Percentiles rank a stretch among this genome's conserved stretches.
Conservation (phyloP, 2,113 vertebrate genomes). For the Passer montanus region DNA sequence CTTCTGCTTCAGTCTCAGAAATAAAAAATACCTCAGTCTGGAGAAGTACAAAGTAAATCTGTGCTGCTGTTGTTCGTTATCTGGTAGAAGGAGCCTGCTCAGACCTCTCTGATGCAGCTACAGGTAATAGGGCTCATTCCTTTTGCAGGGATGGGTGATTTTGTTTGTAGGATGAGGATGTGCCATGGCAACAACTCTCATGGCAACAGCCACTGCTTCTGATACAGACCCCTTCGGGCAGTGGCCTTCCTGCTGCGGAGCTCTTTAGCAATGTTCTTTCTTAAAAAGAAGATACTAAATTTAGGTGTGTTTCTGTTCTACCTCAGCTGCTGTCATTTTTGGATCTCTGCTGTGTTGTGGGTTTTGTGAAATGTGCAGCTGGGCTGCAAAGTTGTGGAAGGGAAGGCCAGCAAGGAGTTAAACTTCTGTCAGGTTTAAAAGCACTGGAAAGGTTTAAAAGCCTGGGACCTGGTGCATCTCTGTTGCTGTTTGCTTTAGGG, state of each 20-base stretch:
- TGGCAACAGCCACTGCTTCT: slow-evolving; percentile 69
- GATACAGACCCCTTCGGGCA: slow-evolving; percentile 21
- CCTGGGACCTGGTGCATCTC: neutral
- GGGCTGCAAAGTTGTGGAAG: neutral
- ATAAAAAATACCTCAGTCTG: neutral
- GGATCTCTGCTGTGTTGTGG: neutral
- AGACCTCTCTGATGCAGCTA: neutral
- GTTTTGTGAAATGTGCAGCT: neutral
- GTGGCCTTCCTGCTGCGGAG: neutral
- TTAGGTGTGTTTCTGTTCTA: neutral
- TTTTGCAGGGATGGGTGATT: slow-evolving; percentile 36
- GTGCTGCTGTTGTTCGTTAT: neutral
- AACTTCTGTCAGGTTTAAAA: neutral
- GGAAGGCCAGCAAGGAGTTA: neutral
- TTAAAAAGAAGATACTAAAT: neutral
- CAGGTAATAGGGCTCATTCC: slow-evolving; percentile 49
- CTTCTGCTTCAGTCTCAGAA: neutral
- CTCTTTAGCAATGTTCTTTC: neutral
- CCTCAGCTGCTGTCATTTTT: neutral
- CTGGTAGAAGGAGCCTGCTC: neutral
- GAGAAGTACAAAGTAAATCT: neutral
- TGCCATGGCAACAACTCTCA: slow-evolving; percentile 78
- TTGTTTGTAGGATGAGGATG: slow-evolving; percentile 69
- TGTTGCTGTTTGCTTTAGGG: neutral
- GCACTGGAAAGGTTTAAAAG: neutral